Evolutionary conservation across 2,113 vertebrate species (phyloP), one percentile per base, ranked within the genome.

Genomic region (Oriolus oriolus): DNA sequence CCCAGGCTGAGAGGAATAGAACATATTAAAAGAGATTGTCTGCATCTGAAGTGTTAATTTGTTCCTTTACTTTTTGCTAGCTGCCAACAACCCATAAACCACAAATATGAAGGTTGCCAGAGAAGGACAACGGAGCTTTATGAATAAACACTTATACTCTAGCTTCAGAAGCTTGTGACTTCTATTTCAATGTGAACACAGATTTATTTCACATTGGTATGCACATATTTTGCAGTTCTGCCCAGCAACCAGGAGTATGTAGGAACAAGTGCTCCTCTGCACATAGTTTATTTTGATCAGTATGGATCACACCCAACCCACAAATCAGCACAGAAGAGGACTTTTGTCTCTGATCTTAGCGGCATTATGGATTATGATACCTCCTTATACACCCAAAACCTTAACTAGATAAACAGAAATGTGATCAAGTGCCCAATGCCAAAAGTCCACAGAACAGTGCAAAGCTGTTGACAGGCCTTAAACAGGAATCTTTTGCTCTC

Each of bases 351-450:
- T 90, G 87, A 90, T 93, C 65, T 93, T 73, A 77, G 28, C 0
- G 2, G 37, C 61, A 74, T 80, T 93, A 87, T 42, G 57, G 76
- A 82, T 90, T 61, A 79, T 20, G n/a, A 57, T 78, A 92, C 77
- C 94, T 95, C 89, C 69, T 86, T 70, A 85, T 73, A 95, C 52
- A 87, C 87, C 76, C 79, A 77, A 93, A 94, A 93, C 73, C 45
- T 47, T 81, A 73, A 69, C 84, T 71, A 50, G 77, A 92, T 76
- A 79, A 93, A 91, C 30, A 92, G 53, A 92, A 86, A 59, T 41
- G 13, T 45, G 24, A 87, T 56, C 23, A 54, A 61, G 31, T 21
- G 27, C 28, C 10, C 59, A 56, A 90, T 94, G 45, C 31, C 3
- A 1, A 35, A 91, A 86, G 57, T 53, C 24, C 45, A 52, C 56